These are phyloP conservation scores for Craseonycteris thonglongyai DNA, from an alignment of 2,113 vertebrate species.

Conservation along the genomic window DNA sequence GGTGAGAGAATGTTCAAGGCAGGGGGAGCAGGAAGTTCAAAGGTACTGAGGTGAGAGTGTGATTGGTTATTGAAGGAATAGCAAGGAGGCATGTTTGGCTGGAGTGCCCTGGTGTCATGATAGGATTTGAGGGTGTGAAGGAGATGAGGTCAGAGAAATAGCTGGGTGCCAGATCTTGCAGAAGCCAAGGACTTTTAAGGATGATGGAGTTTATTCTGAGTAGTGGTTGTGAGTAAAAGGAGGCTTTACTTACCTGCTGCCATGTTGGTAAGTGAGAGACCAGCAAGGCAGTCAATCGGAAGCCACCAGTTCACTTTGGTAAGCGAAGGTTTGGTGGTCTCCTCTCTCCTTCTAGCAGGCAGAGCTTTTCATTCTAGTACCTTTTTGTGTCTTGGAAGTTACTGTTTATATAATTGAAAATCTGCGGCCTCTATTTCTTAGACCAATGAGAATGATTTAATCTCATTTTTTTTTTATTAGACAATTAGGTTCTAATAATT, in stretches of 20 bases:
- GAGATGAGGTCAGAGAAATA: neutral
- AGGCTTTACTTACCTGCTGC: neutral
- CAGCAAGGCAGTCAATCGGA: neutral
- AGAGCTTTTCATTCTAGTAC: neutral
- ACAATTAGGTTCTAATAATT: too few species aligned
- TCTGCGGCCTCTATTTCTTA: neutral
- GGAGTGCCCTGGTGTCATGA: too few species aligned
- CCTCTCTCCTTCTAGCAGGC: neutral
- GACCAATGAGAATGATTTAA: neutral
- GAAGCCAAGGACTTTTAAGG: neutral
- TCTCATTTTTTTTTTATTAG: neutral
- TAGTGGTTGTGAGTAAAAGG: neutral
- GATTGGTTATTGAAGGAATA: neutral
- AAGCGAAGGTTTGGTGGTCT: neutral
- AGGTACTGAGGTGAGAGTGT: neutral
- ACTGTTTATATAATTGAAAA: neutral
- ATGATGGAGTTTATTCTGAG: neutral
- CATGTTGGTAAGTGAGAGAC: neutral
- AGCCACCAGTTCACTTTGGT: neutral
- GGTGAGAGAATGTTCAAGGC: neutral
- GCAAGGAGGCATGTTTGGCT: rapidly evolving
- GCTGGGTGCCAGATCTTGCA: neutral
- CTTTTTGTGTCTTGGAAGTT: neutral
- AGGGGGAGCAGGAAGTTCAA: neutral
- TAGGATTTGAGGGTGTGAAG: neutral